These are phyloP conservation scores for Penaeus vannamei DNA, from an alignment of 1,140 invertebrate genomes.

Conservation along the genomic window DNA sequence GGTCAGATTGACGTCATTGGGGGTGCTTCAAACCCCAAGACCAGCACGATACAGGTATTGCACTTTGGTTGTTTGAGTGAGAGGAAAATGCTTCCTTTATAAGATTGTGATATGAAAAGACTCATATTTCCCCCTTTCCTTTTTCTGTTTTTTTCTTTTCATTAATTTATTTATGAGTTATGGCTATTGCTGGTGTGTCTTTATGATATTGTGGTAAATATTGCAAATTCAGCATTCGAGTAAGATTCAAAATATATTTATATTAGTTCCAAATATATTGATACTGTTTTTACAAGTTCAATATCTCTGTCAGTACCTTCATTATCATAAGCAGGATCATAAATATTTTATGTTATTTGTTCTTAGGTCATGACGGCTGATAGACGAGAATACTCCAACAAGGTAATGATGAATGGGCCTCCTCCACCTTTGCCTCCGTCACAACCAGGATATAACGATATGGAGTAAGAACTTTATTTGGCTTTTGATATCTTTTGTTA, in stretches of 20 bases:
- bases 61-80: neutral
- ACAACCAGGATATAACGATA: conserved; percentile 48
- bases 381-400: conserved; percentile 57
- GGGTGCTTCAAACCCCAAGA: conserved; percentile 26
- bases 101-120: too few species aligned
- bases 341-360: neutral
- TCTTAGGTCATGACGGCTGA: conserved; percentile 57
- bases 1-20: conserved; percentile 59
- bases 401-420: conserved; percentile 51
- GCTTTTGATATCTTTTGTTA: neutral
- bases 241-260: too few species aligned
- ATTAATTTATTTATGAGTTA: too few species aligned
- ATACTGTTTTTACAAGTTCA: too few species aligned
- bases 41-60: conserved; percentile 57
- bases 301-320: too few species aligned
- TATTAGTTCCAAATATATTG: too few species aligned
- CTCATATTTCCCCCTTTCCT: too few species aligned
- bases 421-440: conserved; percentile 24
- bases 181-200: too few species aligned
- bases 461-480: conserved; percentile 45
- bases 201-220: too few species aligned
- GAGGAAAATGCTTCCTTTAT: too few species aligned
- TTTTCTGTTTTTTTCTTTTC: too few species aligned
- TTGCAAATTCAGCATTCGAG: too few species aligned
- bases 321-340: neutral